Conservation (phyloP, 2,797 vertebrate species). For the Setipinna tenuifilis region DNA sequence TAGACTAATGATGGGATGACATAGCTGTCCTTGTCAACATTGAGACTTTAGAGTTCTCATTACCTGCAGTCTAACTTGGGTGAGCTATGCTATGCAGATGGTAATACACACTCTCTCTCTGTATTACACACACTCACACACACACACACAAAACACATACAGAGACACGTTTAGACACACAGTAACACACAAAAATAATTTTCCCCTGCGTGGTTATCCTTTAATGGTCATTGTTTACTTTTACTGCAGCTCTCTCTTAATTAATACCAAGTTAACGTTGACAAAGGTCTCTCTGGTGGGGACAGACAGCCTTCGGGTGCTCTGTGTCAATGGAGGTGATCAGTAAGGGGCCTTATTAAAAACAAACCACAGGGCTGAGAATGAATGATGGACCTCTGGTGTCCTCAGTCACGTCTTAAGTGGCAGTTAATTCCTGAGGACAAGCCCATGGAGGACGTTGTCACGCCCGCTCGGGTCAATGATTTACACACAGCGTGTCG, state of each 20-base stretch:
- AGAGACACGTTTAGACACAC: constrained; percentile 22
- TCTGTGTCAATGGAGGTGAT: constrained; percentile 46
- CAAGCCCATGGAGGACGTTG: constrained; percentile 46
- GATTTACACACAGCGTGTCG: constrained; percentile 66
- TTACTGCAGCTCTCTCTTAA: constrained; percentile 48
- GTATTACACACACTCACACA: not conserved
- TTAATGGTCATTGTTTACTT: constrained; percentile 72
- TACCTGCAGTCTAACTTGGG: not conserved
- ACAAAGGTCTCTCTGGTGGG: constrained; percentile 32
- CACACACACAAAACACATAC: not conserved
- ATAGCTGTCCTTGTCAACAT: not conserved
- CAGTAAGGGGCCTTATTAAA: constrained; percentile 64
- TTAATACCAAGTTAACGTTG: constrained; percentile 38
- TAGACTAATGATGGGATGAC: not conserved
- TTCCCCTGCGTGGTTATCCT: constrained; percentile 71
- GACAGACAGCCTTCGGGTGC: constrained; percentile 53
- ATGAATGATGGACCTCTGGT: constrained; percentile 72
- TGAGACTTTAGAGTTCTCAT: not conserved
- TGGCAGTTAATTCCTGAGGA: constrained; percentile 75
- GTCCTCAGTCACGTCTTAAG: constrained; percentile 56
- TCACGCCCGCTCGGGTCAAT: constrained; percentile 55
- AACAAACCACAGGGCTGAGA: constrained; percentile 64
- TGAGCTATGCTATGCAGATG: not conserved
- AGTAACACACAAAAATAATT: constrained; percentile 37
- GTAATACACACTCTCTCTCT: not conserved